Conservation (phyloP, 2,797 vertebrate genomes). For the Mionectes olivaceus region DNA sequence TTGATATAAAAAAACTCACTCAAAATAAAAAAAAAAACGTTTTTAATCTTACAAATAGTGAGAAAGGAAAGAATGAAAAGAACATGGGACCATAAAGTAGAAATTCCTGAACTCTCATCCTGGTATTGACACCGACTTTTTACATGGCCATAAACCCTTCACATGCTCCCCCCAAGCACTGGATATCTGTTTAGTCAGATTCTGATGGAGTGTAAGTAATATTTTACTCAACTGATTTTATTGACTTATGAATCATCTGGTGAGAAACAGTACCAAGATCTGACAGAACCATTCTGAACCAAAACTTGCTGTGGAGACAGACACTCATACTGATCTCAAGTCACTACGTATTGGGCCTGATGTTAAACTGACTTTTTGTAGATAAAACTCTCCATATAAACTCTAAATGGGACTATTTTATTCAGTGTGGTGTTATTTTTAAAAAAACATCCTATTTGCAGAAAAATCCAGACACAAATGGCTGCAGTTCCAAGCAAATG, state of each 20-base stretch:
- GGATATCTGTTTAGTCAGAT: not conserved
- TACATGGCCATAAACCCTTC: no score
- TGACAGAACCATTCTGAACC: not conserved
- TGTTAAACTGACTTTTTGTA: not conserved
- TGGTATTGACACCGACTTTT: not conserved
- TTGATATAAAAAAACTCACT: not conserved
- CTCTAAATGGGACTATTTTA: not conserved
- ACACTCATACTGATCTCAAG: not conserved
- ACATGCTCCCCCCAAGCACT: fast-evolving
- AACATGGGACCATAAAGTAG: not conserved
- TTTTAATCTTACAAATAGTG: not conserved
- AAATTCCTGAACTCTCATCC: not conserved
- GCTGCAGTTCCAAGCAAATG: not conserved
- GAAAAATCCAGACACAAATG: not conserved
- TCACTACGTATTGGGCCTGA: not conserved
- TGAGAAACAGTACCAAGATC: not conserved
- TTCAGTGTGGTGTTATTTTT: not conserved
- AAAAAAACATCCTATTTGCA: not conserved
- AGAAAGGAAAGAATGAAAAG: not conserved
- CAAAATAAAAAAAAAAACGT: not conserved
- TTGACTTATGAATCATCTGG: not conserved
- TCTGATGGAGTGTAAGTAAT: not conserved
- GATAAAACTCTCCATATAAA: not conserved
- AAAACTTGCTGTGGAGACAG: not conserved
- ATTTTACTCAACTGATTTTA: not conserved